Evolutionary conservation across 2,888 invertebrate genomes (phyloP), one percentile per base, ranked within the genome.

Genomic region (Hypomecis punctinalis): DNA sequence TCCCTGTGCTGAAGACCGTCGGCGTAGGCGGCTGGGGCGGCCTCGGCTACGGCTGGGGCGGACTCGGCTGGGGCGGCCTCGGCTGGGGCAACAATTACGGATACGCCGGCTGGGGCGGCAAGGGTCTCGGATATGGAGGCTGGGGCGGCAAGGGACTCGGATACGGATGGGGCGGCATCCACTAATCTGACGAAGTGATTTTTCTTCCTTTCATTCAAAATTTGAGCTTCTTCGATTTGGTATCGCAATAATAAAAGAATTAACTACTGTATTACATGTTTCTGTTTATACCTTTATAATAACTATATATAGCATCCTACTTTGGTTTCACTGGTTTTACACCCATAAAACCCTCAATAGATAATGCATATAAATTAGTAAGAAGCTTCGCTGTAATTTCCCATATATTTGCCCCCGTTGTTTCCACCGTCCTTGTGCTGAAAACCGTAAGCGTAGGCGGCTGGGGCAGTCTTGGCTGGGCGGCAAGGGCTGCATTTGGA

Each of bases 1-100:
- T 85, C 3, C 84, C 85, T 2, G 68, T 84, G 0, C 67, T 83
- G 4, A 79, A 76, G 53, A 79, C 80, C 3, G 78, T 85, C 0
- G 71, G 46, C 36, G 37, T 71, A 0, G 57, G 62, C n/a, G 46
- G 58, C 48, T 47, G 45, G 43, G 66, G 55, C 8, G 68, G 68
- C 7, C 36, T 39, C 45, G 57, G 68, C 5, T 71, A 72, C 9
- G 71, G 75, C 1, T 68, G 62, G 56, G 78, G 77, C 8, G 64
- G 63, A 23, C 43, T 49, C 68, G 79, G 53, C 53, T 65, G 11
- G 59, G 75, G 43, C 58, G 74, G 74, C 39, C 57, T 61, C 43
- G 75, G 76, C 23, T 63, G 64, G 42, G 73, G 76, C 6, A 70
- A 69, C 13, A 69, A 76, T 33, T 68, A 63, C 35, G 76, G 78